Percentiles rank a stretch among this genome's conserved stretches.
These are phyloP conservation scores for Hypothenemus hampei DNA, from an alignment of 1,140 invertebrate genomes.

Conservation along the genomic window DNA sequence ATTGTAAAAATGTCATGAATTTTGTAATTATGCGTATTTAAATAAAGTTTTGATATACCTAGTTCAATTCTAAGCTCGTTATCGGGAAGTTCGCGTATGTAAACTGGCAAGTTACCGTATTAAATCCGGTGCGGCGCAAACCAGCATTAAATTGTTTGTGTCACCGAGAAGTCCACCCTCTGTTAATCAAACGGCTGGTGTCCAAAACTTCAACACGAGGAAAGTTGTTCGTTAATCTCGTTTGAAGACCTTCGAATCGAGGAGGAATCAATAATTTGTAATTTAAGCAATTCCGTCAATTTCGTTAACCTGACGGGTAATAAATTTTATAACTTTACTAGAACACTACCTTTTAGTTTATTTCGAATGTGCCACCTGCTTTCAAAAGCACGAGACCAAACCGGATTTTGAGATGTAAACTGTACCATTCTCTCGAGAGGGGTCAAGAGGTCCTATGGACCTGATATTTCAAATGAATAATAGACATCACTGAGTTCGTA, in stretches of 20 bases:
- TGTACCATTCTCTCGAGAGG: too few species aligned
- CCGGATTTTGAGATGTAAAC: too few species aligned
- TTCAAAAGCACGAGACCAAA: too few species aligned
- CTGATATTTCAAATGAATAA: too few species aligned
- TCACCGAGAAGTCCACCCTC: conserved; percentile 27
- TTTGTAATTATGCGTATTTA: too few species aligned
- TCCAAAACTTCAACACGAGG: conserved; percentile 30
- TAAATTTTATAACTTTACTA: too few species aligned
- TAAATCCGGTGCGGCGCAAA: conserved; percentile 14
- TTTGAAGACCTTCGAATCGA: conserved; percentile 22
- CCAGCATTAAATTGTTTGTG: conserved; percentile 29
- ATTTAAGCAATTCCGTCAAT: conserved; percentile 30
- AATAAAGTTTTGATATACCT: too few species aligned
- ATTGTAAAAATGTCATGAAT: too few species aligned
- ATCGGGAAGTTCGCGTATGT: neutral
- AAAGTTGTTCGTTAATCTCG: conserved; percentile 29
- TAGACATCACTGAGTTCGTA: too few species aligned
- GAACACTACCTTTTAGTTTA: too few species aligned
- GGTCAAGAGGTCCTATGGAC: too few species aligned
- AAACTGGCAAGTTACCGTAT: conserved; percentile 5
- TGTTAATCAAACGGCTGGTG: conserved; percentile 23
- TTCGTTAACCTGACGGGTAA: conserved; percentile 28
- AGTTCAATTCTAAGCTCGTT: conserved; percentile 17
- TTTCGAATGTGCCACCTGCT: too few species aligned
- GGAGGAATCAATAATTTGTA: conserved; percentile 30